Conservation (phyloP, 1,140 invertebrate species). For the Heterodera carotae region DNA sequence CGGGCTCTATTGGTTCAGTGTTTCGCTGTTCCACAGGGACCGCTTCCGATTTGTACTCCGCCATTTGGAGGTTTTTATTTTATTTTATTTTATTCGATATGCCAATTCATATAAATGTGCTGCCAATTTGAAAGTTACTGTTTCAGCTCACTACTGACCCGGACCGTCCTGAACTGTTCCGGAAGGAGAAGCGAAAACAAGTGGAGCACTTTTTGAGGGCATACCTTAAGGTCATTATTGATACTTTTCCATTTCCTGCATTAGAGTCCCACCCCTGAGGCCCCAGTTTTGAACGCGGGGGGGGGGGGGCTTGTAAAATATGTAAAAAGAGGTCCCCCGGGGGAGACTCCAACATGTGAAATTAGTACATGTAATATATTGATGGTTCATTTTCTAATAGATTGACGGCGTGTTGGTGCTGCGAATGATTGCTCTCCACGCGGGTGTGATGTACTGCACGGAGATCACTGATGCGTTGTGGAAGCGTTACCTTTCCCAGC, state of each 20-base stretch:
- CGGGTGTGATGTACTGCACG: conserved; percentile 65
- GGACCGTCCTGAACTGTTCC: conserved; percentile 62
- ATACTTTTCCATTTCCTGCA: too few relatives aligned
- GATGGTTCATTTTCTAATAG: conserved; percentile 38
- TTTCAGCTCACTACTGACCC: conserved; percentile 62
- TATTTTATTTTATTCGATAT: too few relatives aligned
- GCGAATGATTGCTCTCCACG: conserved; percentile 64
- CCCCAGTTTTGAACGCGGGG: too few relatives aligned
- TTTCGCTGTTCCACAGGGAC: conserved; percentile 64
- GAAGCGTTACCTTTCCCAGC: conserved; percentile 63
- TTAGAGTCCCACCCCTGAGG: too few relatives aligned
- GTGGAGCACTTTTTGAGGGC: conserved; percentile 64
- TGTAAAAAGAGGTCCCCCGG: too few relatives aligned
- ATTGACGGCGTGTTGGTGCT: conserved; percentile 63
- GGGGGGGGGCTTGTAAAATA: too few relatives aligned
- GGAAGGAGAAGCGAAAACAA: conserved; percentile 65
- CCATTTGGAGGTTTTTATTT: conserved; percentile 55
- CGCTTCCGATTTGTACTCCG: conserved; percentile 63
- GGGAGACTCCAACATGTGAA: too few relatives aligned
- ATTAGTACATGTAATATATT: background rate
- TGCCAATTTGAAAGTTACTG: background rate
- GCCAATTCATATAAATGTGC: background rate
- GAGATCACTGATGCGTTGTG: conserved; percentile 65
- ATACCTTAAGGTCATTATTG: conserved; percentile 59
- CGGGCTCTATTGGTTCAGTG: conserved; percentile 64